phyloP scores from a whole-genome alignment of 2,888 invertebrate species.

The Phyto melanocephala region DNA sequence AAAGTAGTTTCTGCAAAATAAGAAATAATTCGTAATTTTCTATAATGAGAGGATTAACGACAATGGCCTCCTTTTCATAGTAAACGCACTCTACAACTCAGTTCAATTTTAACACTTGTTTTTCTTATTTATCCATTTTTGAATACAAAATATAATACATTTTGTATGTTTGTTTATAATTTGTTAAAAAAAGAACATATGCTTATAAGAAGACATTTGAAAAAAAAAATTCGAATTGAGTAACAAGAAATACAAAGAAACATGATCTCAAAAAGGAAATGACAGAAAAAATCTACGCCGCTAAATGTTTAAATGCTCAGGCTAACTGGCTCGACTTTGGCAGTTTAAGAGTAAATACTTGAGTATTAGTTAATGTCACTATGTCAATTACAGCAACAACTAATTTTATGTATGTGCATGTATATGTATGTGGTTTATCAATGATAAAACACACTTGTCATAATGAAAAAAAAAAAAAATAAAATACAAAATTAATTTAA shows the following conservation, averaged over 20 bases:
- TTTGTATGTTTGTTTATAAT: neutral
- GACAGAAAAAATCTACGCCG: constrained; percentile 19
- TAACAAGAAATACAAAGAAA: neutral
- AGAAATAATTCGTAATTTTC: neutral
- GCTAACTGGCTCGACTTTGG: neutral
- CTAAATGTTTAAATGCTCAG: neutral
- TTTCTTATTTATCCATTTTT: no score
- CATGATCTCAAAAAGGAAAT: constrained; percentile 43
- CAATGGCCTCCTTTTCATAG: constrained; percentile 54
- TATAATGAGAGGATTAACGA: constrained; percentile 11
- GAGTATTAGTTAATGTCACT: no score
- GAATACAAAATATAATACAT: no score
- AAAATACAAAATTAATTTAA: neutral
- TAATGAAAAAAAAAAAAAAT: neutral
- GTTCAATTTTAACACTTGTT: neutral
- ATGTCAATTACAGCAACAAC: neutral
- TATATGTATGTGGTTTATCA: neutral
- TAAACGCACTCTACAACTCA: neutral
- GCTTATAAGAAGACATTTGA: neutral
- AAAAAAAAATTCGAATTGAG: neutral
- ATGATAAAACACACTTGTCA: constrained; percentile 25
- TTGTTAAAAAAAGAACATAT: constrained; percentile 16
- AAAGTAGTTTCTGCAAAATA: constrained; percentile 5
- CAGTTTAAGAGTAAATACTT: constrained; percentile 26
- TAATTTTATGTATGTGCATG: neutral